Evolutionary conservation across 2,888 invertebrate genomes (phyloP), one percentile per base, ranked within the genome.

Genomic region (Ligdia adustata): DNA sequence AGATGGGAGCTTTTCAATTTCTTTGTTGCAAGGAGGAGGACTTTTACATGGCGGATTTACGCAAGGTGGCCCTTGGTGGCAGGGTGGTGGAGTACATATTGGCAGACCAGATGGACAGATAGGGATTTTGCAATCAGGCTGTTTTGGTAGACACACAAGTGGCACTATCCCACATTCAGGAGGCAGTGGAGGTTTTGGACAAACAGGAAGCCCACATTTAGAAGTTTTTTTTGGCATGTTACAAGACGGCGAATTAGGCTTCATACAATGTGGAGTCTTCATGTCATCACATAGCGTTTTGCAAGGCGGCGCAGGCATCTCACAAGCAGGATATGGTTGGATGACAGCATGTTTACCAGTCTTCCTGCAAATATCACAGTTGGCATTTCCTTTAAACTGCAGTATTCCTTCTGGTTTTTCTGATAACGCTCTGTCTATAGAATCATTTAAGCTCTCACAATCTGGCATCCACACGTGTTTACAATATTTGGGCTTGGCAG

Each of bases 401-500:
- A 79, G 40, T 26, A 82, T 78, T 2, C 77, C 73, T 9, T 66
- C 71, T 1, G 61, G 57, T 4, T 5, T 22, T 3, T 22, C 22
- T 2, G 22, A 6, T 7, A 22, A 6, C 22, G 6, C 7, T 6
- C 22, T 6, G 7, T n/a, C n/a, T 6, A 22, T 6, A n/a, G 6
- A 4, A 0, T 22, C 6, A 4, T 62, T 57, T 50, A 69, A 57
- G 2, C 56, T 45, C 1, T 73, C 70, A 39, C 69, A 67, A 7
- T 69, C 69, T 3, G 72, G 71, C 38, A 80, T 33, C 0, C 69
- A 69, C 0, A 80, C 79, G 18, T 64, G 79, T 4, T 61, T 66
- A 26, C 56, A 52, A 1, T 9, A 0, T n/a, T 48, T 63, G 12
- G 46, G 61, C 11, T 31, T n/a, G n/a, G n/a, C n/a, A n/a, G n/a